A percentile compares a stretch with the other conserved stretches of the same genome.
These are phyloP conservation scores for Anoplopoma fimbria DNA, from an alignment of 2,113 vertebrate species.

Conservation along the genomic window DNA sequence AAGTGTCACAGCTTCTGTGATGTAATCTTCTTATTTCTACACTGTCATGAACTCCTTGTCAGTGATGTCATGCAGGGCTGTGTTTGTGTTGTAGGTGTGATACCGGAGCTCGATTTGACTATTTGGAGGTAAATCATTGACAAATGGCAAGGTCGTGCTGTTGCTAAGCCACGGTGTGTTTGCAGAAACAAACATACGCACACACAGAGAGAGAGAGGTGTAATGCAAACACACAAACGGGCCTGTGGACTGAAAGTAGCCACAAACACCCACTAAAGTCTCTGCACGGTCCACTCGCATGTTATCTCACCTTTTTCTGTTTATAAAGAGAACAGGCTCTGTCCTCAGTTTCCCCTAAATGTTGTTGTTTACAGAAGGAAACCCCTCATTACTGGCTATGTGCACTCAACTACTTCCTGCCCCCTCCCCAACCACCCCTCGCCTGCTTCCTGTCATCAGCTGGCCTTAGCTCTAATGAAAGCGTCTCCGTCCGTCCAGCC, in stretches of 20 bases:
- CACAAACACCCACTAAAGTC: neutral
- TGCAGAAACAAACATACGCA: slow-evolving; percentile 13
- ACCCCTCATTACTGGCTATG: slow-evolving; percentile 71
- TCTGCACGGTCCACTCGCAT: neutral
- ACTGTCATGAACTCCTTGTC: neutral
- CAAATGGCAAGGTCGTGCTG: slow-evolving; percentile 32
- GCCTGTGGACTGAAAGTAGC: slow-evolving; percentile 14
- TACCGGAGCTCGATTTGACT: slow-evolving; percentile 17
- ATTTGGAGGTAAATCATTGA: slow-evolving; percentile 53
- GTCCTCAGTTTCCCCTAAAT: slow-evolving; percentile 9
- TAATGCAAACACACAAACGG: slow-evolving; percentile 41
- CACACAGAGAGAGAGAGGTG: slow-evolving; percentile 3
- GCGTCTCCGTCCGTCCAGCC: neutral
- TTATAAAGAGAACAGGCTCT: slow-evolving; percentile 23
- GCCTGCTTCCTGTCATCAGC: slow-evolving; percentile 73
- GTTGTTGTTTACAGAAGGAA: slow-evolving; percentile 75
- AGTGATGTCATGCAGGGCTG: neutral
- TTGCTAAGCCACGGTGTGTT: slow-evolving; percentile 36
- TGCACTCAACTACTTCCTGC: slow-evolving; percentile 79
- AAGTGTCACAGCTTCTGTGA: too few relatives aligned
- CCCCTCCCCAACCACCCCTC: neutral
- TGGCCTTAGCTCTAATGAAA: slow-evolving; percentile 43
- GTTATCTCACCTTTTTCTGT: slow-evolving; percentile 8
- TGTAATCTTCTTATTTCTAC: neutral
- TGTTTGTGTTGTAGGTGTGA: slow-evolving; percentile 64